A percentile compares a stretch with the other conserved stretches of the same genome.
Conservation (phyloP, 2,888 invertebrate species). For the Drosophila leonis region DNA sequence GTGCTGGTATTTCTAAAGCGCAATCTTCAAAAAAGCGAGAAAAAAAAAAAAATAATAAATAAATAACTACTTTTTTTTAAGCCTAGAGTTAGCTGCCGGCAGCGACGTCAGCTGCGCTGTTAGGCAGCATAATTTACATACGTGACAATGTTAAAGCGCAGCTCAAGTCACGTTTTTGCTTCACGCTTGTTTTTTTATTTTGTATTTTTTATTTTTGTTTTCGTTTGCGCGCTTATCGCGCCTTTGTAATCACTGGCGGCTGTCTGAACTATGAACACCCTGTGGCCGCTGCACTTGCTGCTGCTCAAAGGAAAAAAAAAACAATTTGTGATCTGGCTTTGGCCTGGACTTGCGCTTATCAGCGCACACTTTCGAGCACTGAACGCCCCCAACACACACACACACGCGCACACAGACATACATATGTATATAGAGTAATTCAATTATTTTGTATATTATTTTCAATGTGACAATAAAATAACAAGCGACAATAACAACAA, state of each 20-base stretch:
- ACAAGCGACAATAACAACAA: conserved; percentile 52
- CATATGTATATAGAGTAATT: conserved; percentile 59
- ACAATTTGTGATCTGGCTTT: conserved; percentile 32
- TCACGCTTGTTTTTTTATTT: conserved; percentile 53
- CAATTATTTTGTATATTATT: conserved; percentile 81
- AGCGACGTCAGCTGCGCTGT: conserved; percentile 29
- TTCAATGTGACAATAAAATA: conserved; percentile 76
- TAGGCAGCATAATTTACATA: conserved; percentile 73
- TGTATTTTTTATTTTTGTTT: conserved; percentile 22
- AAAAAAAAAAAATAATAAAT: conserved; percentile 5
- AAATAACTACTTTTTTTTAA: conserved; percentile 14
- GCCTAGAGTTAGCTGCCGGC: conserved; percentile 43
- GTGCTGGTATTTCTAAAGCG: conserved; percentile 78
- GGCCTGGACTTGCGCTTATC: conserved; percentile 32
- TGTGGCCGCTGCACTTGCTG: conserved; percentile 25
- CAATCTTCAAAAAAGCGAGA: conserved; percentile 46
- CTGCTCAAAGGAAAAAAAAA: neutral
- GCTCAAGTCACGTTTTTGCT: conserved; percentile 81
- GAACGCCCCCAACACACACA: conserved; percentile 21
- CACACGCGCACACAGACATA: neutral
- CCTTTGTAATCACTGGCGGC: conserved; percentile 23
- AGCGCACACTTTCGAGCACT: conserved; percentile 17
- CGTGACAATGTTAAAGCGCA: conserved; percentile 81
- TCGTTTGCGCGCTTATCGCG: conserved; percentile 37
- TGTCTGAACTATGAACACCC: conserved; percentile 30